A percentile compares a stretch with the other conserved stretches of the same genome.
phyloP scores from a whole-genome alignment of 1,140 invertebrate genomes.

The Littorina saxatilis region DNA sequence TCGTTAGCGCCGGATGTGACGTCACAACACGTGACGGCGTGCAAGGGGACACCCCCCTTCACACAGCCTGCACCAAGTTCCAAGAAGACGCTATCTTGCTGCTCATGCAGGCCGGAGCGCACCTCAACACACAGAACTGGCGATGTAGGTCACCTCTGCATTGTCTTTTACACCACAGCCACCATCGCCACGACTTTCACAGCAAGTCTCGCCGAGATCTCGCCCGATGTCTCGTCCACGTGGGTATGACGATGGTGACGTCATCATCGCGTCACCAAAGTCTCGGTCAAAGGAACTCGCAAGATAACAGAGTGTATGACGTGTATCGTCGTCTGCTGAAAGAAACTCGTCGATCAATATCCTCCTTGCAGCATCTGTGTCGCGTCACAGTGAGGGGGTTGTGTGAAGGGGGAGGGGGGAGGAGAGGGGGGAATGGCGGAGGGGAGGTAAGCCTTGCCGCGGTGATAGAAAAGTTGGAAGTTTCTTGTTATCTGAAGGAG shows the following conservation, averaged over 20 bases:
- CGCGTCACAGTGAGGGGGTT: background rate
- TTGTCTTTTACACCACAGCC: background rate
- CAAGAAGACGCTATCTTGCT: background rate
- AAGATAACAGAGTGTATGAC: background rate
- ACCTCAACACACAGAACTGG: background rate
- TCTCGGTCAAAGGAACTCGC: background rate
- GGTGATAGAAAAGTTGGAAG: background rate
- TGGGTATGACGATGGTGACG: background rate
- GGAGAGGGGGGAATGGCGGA: background rate
- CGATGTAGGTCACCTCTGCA: background rate
- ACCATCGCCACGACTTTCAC: background rate
- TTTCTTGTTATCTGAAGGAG: background rate
- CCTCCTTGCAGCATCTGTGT: background rate
- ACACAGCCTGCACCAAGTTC: background rate
- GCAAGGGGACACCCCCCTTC: slow-evolving; percentile 6
- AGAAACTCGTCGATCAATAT: background rate
- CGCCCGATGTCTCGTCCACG: slow-evolving; percentile 10
- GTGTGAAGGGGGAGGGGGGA: background rate
- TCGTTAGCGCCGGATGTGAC: slow-evolving; percentile 21
- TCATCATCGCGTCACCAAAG: no score
- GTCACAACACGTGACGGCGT: slow-evolving; percentile 22
- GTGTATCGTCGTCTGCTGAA: background rate
- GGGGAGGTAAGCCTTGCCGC: background rate
- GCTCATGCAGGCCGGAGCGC: background rate
- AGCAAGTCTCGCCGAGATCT: slow-evolving; percentile 2